phyloP scores from a whole-genome alignment of 2,797 vertebrate genomes.

The Carcharodon carcharias region DNA sequence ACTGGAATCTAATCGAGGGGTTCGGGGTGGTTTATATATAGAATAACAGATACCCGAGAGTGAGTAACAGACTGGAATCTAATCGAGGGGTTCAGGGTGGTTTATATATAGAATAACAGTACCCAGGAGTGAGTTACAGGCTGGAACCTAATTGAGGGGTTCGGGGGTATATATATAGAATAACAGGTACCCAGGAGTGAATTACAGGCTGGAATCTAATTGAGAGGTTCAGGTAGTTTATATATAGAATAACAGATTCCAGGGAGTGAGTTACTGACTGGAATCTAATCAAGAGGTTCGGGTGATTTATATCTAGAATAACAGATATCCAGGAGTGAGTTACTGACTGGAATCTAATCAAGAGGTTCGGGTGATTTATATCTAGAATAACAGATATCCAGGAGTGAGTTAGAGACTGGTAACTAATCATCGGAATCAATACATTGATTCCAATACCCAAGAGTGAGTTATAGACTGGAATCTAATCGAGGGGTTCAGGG shows the following conservation, averaged over 20 bases:
- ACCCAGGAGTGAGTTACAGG: background rate
- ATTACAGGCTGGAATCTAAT: background rate
- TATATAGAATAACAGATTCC: background rate
- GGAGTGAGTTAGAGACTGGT: background rate
- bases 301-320: background rate
- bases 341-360: no score
- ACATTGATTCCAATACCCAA: no score
- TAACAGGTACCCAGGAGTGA: background rate
- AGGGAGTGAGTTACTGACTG: background rate
- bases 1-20: background rate
- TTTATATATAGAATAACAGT: slow-evolving; percentile 12
- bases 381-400: background rate
- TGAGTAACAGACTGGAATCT: background rate
- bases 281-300: background rate
- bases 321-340: no score
- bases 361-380: no score
- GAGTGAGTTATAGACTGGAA: no score
- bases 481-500: no score
- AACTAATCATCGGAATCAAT: background rate
- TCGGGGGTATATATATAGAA: background rate
- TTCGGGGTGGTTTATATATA: background rate
- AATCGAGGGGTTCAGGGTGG: background rate
- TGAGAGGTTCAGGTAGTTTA: background rate
- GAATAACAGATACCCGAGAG: background rate
- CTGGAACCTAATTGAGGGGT: background rate